Evolutionary conservation across 2,113 vertebrate species (phyloP).

Genomic region (Amphiprion ocellaris): DNA sequence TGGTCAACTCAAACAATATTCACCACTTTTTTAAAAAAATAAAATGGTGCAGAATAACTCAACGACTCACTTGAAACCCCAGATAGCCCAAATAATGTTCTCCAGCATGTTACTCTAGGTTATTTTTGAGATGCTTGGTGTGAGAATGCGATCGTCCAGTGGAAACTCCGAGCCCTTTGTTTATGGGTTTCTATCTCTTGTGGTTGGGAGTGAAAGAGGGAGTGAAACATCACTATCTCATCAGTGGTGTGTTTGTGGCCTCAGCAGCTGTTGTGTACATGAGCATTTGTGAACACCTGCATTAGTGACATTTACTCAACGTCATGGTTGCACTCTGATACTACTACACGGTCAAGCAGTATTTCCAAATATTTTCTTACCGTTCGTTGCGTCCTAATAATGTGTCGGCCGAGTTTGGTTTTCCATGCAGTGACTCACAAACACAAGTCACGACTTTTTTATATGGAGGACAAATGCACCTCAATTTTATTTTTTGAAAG

Average conservation of each 20-base stretch:
- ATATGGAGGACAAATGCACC: too few species aligned
- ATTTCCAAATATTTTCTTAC: conserved; percentile 37
- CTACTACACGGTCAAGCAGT: conserved; percentile 3
- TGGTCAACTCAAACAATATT: too few species aligned
- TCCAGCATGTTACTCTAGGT: conserved; percentile 13
- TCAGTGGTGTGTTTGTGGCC: conserved; percentile 38
- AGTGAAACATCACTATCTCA: conserved; percentile 22
- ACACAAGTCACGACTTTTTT: background rate
- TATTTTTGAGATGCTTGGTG: conserved; percentile 29
- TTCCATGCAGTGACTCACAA: conserved; percentile 3
- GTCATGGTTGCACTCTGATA: conserved; percentile 14
- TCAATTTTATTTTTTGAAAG: too few species aligned
- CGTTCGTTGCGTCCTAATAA: background rate
- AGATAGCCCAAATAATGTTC: conserved; percentile 14
- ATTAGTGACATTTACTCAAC: background rate
- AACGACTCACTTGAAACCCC: background rate
- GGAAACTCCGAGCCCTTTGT: conserved; percentile 39
- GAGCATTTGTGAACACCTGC: conserved; percentile 15
- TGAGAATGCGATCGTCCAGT: conserved; percentile 17
- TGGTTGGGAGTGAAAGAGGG: conserved; percentile 21
- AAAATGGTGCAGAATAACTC: too few species aligned
- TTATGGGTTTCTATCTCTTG: conserved; percentile 29
- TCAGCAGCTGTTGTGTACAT: conserved; percentile 14
- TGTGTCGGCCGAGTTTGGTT: background rate
- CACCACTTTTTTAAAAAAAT: too few species aligned